Conservation (phyloP, 2,113 vertebrate species). For the Cyprinus carpio region DNA sequence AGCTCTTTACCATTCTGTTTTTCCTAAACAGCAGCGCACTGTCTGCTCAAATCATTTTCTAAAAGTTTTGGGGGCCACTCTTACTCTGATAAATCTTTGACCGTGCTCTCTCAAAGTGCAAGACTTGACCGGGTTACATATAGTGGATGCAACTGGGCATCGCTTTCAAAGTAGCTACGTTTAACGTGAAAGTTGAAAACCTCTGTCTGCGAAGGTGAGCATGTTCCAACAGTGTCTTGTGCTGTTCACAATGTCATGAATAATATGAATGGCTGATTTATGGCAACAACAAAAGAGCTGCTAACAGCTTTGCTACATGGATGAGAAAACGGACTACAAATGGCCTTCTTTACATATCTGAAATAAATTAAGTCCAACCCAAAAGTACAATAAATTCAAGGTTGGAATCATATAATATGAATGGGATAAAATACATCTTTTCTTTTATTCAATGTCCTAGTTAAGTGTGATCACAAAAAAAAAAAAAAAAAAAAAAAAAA, state of each 20-base stretch:
- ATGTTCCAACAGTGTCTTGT: slow-evolving; percentile 59
- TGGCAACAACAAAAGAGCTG: slow-evolving; percentile 20
- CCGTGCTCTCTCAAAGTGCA: slow-evolving; percentile 12
- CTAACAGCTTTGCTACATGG: slow-evolving; percentile 56
- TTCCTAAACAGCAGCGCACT: slow-evolving; percentile 46
- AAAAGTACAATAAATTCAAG: background rate
- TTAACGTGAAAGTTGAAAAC: background rate
- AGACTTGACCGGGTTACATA: background rate
- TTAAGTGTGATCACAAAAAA: background rate
- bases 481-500: too few relatives aligned
- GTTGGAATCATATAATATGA: background rate
- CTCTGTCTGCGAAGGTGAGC: slow-evolving; percentile 38
- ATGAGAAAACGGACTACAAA: slow-evolving; percentile 55
- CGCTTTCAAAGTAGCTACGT: slow-evolving; percentile 59
- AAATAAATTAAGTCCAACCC: background rate
- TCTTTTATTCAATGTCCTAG: background rate
- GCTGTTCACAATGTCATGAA: slow-evolving; percentile 57
- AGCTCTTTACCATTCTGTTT: slow-evolving; percentile 61
- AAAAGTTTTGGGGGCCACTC: background rate
- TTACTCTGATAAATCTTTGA: slow-evolving; percentile 3
- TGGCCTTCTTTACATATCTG: background rate
- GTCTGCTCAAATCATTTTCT: background rate
- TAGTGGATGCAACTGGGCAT: background rate
- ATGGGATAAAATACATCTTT: too few relatives aligned
- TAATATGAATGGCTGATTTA: slow-evolving; percentile 18